Evolutionary conservation across 2,113 vertebrate genomes (phyloP).

Genomic region (Anser cygnoides): DNA sequence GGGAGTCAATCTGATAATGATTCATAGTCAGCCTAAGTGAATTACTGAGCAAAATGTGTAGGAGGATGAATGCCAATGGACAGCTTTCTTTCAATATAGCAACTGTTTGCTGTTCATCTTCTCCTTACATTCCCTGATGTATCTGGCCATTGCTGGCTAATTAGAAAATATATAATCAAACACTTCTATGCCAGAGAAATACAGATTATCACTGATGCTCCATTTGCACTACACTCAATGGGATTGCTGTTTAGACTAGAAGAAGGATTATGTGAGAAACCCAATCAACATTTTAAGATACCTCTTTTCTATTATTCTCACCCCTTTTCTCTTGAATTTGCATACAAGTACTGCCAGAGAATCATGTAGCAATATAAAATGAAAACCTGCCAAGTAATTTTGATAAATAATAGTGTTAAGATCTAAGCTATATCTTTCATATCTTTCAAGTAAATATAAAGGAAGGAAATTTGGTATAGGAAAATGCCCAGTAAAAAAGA

Average conservation of each 20-base stretch:
- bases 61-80: conserved; percentile 18
- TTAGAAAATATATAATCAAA: background rate
- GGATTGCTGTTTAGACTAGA: background rate
- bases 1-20: conserved; percentile 17
- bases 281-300: background rate
- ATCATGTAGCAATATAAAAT: background rate
- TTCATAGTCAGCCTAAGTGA: conserved; percentile 28
- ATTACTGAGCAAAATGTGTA: background rate
- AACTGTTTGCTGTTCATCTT: conserved; percentile 1
- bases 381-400: background rate
- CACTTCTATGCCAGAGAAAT: background rate
- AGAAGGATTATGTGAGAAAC: background rate
- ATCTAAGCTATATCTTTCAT: background rate
- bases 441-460: conserved; percentile 20
- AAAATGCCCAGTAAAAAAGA: background rate
- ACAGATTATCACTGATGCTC: background rate
- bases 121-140: background rate
- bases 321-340: background rate
- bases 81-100: background rate
- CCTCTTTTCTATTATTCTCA: background rate
- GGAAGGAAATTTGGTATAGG: background rate
- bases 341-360: background rate
- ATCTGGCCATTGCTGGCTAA: background rate
- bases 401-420: conserved; percentile 1
- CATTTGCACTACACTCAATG: background rate